Conservation (phyloP, 2,113 vertebrate genomes). For the Chionodraco myersi region DNA sequence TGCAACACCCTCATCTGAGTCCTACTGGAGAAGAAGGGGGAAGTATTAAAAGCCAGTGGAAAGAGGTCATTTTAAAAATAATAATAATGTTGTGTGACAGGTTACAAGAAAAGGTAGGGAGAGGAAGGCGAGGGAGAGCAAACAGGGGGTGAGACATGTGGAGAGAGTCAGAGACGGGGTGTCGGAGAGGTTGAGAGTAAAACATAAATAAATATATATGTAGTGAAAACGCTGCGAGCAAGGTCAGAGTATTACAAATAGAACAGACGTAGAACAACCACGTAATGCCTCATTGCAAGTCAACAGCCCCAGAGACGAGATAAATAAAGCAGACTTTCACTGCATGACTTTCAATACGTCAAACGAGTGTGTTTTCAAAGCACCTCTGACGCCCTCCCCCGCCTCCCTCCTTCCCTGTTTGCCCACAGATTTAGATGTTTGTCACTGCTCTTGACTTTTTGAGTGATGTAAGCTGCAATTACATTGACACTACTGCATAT, state of each 20-base stretch:
- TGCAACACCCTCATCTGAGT: too few species aligned
- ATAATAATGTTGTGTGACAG: too few species aligned
- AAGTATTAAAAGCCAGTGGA: too few species aligned
- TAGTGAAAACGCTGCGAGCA: conserved; percentile 36
- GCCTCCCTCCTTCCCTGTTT: neutral
- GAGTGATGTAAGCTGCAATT: conserved; percentile 44
- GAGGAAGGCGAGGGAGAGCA: too few species aligned
- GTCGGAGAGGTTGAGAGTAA: conserved; percentile 17
- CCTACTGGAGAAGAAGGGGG: too few species aligned
- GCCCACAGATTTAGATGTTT: conserved; percentile 28
- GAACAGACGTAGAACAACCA: neutral
- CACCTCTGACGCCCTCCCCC: neutral
- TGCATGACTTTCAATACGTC: conserved; percentile 32
- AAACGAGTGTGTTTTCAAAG: neutral
- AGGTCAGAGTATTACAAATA: conserved; percentile 58
- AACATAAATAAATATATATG: conserved; percentile 13
- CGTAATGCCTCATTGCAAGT: conserved; percentile 21
- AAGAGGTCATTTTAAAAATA: too few species aligned
- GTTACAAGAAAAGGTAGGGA: neutral
- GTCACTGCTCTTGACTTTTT: conserved; percentile 11
- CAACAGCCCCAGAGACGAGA: conserved; percentile 35
- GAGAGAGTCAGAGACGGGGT: conserved; percentile 12
- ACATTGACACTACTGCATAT: conserved; percentile 29
- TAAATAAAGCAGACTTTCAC: conserved; percentile 4
- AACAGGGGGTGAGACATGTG: neutral